Percentiles rank a stretch among this genome's conserved stretches.
Conservation (phyloP, 2,888 invertebrate species). For the Drosophila seclusa region DNA sequence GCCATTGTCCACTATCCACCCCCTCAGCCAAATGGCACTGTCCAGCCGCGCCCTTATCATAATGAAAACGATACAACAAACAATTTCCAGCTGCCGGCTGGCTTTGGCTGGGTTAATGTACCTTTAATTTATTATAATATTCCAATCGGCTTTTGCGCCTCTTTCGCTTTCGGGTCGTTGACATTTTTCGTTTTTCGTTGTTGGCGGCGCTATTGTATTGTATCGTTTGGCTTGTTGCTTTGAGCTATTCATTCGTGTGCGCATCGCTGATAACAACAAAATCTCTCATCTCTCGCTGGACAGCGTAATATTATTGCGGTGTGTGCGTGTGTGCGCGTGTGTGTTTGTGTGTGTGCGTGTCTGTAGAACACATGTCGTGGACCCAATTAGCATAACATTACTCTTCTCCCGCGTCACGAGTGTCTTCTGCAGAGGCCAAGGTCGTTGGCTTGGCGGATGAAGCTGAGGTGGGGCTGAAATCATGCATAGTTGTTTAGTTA, state of each 20-base stretch:
- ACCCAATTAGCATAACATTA: constrained; percentile 55
- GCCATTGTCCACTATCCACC: neutral
- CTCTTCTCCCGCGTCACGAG: constrained; percentile 5
- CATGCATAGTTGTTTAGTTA: neutral
- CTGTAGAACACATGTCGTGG: constrained; percentile 33
- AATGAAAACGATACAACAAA: constrained; percentile 12
- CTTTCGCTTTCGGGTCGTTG: constrained; percentile 72
- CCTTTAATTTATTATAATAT: constrained; percentile 79
- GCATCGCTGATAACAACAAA: constrained; percentile 55
- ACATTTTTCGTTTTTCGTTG: constrained; percentile 65
- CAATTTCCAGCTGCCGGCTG: constrained; percentile 34
- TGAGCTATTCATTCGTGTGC: constrained; percentile 60
- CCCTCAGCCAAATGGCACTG: neutral
- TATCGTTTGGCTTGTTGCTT: constrained; percentile 39
- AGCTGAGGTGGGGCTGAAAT: neutral
- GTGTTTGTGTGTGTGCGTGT: constrained; percentile 7
- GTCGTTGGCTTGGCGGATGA: constrained; percentile 44
- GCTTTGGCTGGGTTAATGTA: constrained; percentile 66
- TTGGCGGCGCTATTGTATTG: constrained; percentile 52
- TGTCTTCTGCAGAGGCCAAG: constrained; percentile 44
- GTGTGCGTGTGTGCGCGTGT: constrained; percentile 7
- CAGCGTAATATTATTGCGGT: constrained; percentile 33
- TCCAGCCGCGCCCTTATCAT: constrained; percentile 49
- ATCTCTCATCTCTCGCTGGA: constrained; percentile 27
- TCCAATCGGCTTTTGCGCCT: constrained; percentile 51